Evolutionary conservation across 1,140 invertebrate species (phyloP).

Genomic region (Myzus persicae): DNA sequence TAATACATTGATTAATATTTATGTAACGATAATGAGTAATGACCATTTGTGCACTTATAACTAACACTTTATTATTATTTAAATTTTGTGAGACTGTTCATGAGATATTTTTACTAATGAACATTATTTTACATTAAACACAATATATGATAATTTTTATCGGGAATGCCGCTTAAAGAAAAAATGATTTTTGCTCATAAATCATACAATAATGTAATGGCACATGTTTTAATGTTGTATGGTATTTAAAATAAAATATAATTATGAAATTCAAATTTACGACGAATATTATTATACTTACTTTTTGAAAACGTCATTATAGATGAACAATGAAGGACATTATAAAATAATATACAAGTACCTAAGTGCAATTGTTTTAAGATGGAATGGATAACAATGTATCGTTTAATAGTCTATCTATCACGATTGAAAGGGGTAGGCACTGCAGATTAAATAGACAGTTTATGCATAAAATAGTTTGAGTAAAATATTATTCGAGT

Average conservation of each 20-base stretch:
- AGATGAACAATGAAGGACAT: no score
- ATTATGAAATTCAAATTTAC: not conserved
- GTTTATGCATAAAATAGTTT: not conserved
- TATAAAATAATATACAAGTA: not conserved
- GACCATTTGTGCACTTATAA: not conserved
- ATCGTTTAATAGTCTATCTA: not conserved
- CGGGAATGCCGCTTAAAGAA: not conserved
- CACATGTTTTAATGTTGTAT: not conserved
- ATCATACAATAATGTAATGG: not conserved
- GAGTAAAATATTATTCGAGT: not conserved
- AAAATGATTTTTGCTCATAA: not conserved
- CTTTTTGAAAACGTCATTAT: not conserved
- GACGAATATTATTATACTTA: not conserved
- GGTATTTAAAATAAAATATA: not conserved
- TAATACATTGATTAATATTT: not conserved
- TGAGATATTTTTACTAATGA: no score
- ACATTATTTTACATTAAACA: no score
- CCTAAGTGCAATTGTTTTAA: not conserved
- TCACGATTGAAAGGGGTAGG: not conserved
- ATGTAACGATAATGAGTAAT: not conserved
- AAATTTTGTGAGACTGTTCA: no score
- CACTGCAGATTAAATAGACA: not conserved
- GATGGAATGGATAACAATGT: not conserved
- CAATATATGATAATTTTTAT: not conserved
- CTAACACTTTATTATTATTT: not conserved